Base-by-base conservation (phyloP, 2,888 invertebrate genomes). In the Eretmocerus hayati region DNA sequence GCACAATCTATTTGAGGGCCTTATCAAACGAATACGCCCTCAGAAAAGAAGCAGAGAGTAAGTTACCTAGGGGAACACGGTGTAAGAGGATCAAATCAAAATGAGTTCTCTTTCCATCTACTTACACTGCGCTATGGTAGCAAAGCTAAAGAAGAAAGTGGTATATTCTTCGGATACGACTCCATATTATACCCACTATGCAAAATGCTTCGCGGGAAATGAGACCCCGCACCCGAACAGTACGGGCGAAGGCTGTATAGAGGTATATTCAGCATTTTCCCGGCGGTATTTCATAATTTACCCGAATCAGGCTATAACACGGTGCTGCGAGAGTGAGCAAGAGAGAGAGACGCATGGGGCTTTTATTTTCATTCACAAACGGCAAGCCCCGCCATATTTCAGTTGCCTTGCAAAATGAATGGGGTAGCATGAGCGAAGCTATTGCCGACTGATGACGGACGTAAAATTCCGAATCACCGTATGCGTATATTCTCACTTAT, bases 291-390 rank as follows among this genome's bases (percentile, higher is more conserved):
- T 50, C 38, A 33, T 46, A 50, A 50, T 50, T 50, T 42, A n/a
- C 23, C n/a, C 37, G 20, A 9, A 18, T 35, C 37, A 22, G 26
- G 19, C 15, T 36, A 9, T 2, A 9, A 8, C 16, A n/a, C 32
- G 36, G 32, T 15, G 40, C 18, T 5, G 16, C 13, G 42, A 42
- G 22, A 6, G 39, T 26, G 16, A 46, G 20, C 35, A 26, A 35
- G 22, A n/a, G 47, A 16, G 42, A 15, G 40, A 9, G 5, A 39
- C 32, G 22, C n/a, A 16, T 9, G 40, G n/a, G 16, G 37, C 44
- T 41, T 50, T 50, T 46, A 46, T 43, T 50, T 50, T 50, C 46
- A 46, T 46, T 46, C 46, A 16, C 40, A 43, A 50, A 46, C 40
- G 30, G 23, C 30, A 22, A 30, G 33, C 38, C 19, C 13, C 43